phyloP scores from a whole-genome alignment of 2,113 vertebrate species.

The Alaudala cheleensis region DNA sequence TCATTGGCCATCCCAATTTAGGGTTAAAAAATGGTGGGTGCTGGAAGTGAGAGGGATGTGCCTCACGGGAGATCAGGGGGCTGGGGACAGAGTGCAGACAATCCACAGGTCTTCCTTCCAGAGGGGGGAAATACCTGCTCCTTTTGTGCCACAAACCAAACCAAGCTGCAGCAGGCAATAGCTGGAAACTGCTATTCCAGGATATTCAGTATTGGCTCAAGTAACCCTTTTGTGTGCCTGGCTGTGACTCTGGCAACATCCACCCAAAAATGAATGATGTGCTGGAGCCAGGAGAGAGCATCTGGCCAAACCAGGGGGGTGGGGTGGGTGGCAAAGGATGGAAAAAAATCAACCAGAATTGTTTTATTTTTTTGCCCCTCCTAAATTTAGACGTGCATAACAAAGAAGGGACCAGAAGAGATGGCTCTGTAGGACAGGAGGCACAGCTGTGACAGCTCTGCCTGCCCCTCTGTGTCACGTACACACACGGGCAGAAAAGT shows the following conservation, averaged over 20 bases:
- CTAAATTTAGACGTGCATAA: neutral
- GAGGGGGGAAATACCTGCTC: neutral
- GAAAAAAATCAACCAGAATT: neutral
- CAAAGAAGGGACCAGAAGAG: neutral
- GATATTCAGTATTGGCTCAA: neutral
- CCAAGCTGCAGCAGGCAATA: neutral
- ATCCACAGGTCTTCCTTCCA: constrained; percentile 4
- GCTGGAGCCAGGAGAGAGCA: neutral
- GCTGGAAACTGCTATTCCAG: neutral
- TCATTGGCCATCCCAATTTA: neutral
- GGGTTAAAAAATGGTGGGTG: constrained; percentile 17
- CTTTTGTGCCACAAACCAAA: neutral
- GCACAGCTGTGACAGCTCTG: neutral
- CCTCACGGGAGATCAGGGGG: neutral
- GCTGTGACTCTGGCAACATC: neutral
- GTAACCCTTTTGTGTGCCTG: neutral
- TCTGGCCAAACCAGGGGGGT: neutral
- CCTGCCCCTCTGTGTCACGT: neutral
- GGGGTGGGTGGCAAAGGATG: neutral
- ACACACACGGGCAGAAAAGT: neutral
- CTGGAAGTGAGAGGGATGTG: neutral
- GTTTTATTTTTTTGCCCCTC: neutral
- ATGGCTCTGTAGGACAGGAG: neutral
- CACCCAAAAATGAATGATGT: neutral
- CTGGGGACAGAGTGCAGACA: constrained; percentile 15